phyloP scores from a whole-genome alignment of 2,113 vertebrate species.

The Anarhynchus alexandrinus region DNA sequence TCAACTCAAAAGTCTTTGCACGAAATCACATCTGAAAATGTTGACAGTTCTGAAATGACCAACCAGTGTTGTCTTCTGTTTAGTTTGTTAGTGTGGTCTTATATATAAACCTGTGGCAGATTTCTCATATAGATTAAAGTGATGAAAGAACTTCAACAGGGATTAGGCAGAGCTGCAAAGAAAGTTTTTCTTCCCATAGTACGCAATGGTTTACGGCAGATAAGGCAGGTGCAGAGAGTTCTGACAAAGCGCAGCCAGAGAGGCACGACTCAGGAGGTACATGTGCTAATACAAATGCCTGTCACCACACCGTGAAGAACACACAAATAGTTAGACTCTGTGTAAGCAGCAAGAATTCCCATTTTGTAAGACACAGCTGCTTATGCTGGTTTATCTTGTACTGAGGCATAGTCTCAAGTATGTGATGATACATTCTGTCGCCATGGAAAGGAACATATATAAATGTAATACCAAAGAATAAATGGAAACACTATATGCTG shows the following conservation, averaged over 20 bases:
- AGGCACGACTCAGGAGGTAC: not conserved
- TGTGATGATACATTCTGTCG: not conserved
- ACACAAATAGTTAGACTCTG: not conserved
- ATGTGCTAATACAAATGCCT: not conserved
- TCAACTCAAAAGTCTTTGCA: not conserved
- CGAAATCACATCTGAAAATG: not conserved
- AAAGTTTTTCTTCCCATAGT: not conserved
- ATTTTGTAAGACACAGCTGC: not conserved
- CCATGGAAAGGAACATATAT: not conserved
- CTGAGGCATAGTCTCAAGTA: not conserved
- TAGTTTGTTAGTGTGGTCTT: not conserved
- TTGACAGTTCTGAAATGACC: not conserved
- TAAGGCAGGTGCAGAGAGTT: not conserved
- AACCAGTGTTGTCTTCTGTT: not conserved
- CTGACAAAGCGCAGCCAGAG: not conserved
- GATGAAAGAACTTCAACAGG: not conserved
- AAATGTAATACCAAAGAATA: not conserved
- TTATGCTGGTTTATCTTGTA: not conserved
- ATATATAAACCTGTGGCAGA: not conserved
- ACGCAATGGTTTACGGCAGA: not conserved
- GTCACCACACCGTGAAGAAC: not conserved
- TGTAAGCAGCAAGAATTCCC: not conserved
- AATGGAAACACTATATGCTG: not conserved
- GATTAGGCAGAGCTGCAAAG: not conserved
- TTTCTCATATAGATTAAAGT: not conserved